A percentile compares a stretch with the other conserved stretches of the same genome.
phyloP scores from a whole-genome alignment of 2,797 vertebrate genomes.

The Loriculus beryllinus region DNA sequence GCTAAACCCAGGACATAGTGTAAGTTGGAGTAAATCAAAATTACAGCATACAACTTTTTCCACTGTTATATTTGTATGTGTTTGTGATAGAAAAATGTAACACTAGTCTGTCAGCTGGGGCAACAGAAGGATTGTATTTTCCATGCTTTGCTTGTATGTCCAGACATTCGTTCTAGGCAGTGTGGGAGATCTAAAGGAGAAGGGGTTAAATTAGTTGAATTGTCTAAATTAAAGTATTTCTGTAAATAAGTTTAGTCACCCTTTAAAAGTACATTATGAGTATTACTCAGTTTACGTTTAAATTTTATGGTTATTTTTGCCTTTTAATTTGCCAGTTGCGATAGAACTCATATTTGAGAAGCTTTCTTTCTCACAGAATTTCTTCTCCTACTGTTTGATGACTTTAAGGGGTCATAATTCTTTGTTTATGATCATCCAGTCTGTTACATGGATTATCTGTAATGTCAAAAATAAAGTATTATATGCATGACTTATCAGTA shows the following conservation, averaged over 20 bases:
- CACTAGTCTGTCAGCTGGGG: background rate
- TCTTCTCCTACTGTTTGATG: conserved; percentile 15
- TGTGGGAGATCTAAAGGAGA: background rate
- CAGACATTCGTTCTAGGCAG: background rate
- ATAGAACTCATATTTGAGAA: background rate
- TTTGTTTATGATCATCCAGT: conserved; percentile 22
- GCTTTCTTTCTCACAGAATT: background rate
- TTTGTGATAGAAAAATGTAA: background rate
- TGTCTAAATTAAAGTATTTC: background rate
- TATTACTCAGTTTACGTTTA: background rate
- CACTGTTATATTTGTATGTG: background rate
- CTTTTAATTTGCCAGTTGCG: background rate
- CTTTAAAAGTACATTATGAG: background rate
- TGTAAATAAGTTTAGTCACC: background rate
- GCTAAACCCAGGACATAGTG: too few relatives aligned
- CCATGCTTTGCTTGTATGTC: background rate
- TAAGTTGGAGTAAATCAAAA: background rate
- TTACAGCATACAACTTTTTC: background rate
- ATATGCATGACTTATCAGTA: background rate
- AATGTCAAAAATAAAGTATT: background rate
- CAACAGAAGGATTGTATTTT: background rate
- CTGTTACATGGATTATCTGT: background rate
- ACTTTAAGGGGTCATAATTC: conserved; percentile 20
- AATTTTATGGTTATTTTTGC: background rate
- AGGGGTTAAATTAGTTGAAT: background rate